Base-by-base conservation (phyloP, 2,797 vertebrate species). In the Myotis planiceps region DNA sequence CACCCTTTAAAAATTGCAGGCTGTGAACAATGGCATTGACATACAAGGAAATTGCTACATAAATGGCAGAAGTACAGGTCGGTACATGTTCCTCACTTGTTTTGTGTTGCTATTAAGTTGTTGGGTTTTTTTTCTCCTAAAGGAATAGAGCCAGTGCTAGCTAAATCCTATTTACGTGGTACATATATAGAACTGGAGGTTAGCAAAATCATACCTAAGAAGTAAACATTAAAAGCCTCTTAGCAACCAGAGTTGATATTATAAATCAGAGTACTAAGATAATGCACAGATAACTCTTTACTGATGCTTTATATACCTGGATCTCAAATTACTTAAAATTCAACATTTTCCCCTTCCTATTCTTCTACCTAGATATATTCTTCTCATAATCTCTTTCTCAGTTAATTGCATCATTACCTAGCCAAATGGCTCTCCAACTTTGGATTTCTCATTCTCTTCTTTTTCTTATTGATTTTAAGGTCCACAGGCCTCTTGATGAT, bases 1-100 rank as follows among this genome's bases (percentile, higher is more conserved):
- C 51, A 51, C n/a, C 45, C 6, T 80, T 55, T 75, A 84, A 82
- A 79, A 71, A 19, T 60, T 55, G 45, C 74, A 71, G 32, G 3
- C 51, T 69, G 51, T 65, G 49, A 80, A 93, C 94, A 74, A 0
- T 81, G 32, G 45, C 92, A 66, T 87, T 91, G 81, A 45, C 79
- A 58, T 60, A 81, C 75, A 86, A 94, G 85, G 95, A 92, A 94
- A 51, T 89, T 87, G 75, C 78, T 94, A 34, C 29, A 32, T 39
- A 85, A 89, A 68, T 65, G 85, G 39, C 34, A 49, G 27, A 95
- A 58, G 58, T 71, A 89, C 96, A 96, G 96, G 96, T 94, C 66
- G 34, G 8, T 91, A 92, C 94, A 71, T 89, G 91, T 92, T 72
- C 78, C 58, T 58, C 25, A 7, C 63, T 96, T 95, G 51, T 68